These are phyloP conservation scores for Trogon melanurus DNA, from an alignment of 2,113 vertebrate genomes.

Conservation along the genomic window DNA sequence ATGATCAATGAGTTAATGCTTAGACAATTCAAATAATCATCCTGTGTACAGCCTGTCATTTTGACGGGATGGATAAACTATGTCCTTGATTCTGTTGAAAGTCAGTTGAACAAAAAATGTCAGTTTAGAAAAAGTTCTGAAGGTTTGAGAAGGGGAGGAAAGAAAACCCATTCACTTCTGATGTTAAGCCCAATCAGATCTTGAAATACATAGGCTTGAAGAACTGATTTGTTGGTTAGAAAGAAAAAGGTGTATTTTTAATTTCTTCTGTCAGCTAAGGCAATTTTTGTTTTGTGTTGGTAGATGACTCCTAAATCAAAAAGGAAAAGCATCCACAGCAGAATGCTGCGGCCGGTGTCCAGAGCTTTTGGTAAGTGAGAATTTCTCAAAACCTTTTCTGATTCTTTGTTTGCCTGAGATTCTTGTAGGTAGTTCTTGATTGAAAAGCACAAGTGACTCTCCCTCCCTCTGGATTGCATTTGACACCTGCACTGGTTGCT, in stretches of 20 bases:
- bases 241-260: background rate
- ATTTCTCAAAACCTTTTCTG: background rate
- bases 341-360: conserved; percentile 96
- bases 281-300: conserved; percentile 47
- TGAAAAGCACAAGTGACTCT: background rate
- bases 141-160: background rate
- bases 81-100: background rate
- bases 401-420: background rate
- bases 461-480: background rate
- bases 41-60: background rate
- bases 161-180: background rate
- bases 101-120: background rate
- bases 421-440: background rate
- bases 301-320: conserved; percentile 99
- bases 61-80: background rate
- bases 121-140: background rate
- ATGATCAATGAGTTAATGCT: background rate
- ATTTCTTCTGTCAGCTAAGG: background rate
- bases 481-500: background rate
- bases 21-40: background rate
- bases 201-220: background rate
- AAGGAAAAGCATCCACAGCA: conserved; percentile 97
- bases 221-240: background rate
- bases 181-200: background rate
- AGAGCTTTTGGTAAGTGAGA: conserved; percentile 90